Base-by-base conservation (phyloP, 2,797 vertebrate genomes). In the Pangasius sanitwongsei region DNA sequence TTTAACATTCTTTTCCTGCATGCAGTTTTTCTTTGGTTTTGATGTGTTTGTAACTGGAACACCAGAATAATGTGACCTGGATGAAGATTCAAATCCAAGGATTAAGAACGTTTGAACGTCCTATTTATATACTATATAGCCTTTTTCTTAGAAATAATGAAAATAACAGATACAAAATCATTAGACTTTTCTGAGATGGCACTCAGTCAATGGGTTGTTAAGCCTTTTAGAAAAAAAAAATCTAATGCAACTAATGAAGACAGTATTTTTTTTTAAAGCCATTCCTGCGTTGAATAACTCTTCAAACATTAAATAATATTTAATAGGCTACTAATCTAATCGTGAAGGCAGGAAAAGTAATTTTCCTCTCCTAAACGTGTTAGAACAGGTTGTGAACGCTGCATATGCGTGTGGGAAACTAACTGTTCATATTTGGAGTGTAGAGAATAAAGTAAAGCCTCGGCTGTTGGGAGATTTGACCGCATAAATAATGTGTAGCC, bases 381-480 rank as follows among this genome's bases (percentile, higher is more conserved):
- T 28, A 70, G 20, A 86, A 72, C 50, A 70, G 41, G 75, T 9
- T 5, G 0, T 55, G 48, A 78, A 67, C 12, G 18, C 41, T 37
- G 59, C 18, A 70, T 23, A 13, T 63, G 31, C 61, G 5, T 23
- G 15, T 41, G 44, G 70, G 59, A 78, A 88, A 34, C 15, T 20
- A 41, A 84, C 57, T 53, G 87, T 23, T 53, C 65, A 61, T 59
- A 48, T 86, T 53, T n/a, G 50, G 12, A 31, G 28, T 91, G 91
- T 86, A 90, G 63, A 83, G 89, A 85, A 74, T 83, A 28, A 91
- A 93, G 34, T 37, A 70, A 89, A 91, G n/a, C 4, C 70, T 50
- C 20, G 86, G 91, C 90, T 83, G 53, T 77, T 85, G 61, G 87
- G 90, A 91, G 88, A 85, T 88, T 87, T 67, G 6, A 61, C 88